Conservation (phyloP, 64 coral and sea anemone species). For the Montipora efflorescens region DNA sequence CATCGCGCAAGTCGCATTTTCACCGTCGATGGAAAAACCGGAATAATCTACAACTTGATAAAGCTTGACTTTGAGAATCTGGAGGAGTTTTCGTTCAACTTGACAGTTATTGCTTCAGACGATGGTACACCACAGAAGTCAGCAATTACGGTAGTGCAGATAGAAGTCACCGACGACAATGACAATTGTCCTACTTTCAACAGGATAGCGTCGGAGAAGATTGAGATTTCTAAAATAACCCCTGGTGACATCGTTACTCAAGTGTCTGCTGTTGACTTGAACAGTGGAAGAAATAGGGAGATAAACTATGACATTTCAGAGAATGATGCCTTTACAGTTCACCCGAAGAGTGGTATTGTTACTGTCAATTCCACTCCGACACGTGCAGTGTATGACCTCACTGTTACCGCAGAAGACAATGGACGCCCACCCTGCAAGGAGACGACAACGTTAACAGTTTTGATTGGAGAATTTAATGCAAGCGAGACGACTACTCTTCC, state of each 20-base stretch:
- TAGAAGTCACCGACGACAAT: constrained; percentile 23
- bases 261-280: constrained; percentile 32
- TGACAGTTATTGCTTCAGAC: constrained; percentile 31
- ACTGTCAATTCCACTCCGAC: neutral
- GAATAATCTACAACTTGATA: neutral
- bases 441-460: constrained; percentile 24
- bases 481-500: neutral
- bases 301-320: constrained; percentile 25
- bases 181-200: constrained; percentile 59
- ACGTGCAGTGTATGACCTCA: neutral
- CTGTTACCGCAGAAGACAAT: constrained; percentile 20
- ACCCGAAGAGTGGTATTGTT: constrained; percentile 17
- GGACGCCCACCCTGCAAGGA: neutral
- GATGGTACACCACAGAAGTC: constrained; percentile 33
- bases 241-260: neutral
- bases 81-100: neutral
- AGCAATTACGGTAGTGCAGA: neutral
- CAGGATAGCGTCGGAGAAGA: neutral
- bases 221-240: neutral
- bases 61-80: constrained; percentile 32
- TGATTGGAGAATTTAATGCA: neutral
- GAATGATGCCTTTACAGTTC: neutral
- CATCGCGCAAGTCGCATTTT: neutral
- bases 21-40: constrained; percentile 1
- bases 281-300: constrained; percentile 34